These are phyloP conservation scores for Amphipoea oculea DNA, from an alignment of 2,888 invertebrate species.

Conservation along the genomic window DNA sequence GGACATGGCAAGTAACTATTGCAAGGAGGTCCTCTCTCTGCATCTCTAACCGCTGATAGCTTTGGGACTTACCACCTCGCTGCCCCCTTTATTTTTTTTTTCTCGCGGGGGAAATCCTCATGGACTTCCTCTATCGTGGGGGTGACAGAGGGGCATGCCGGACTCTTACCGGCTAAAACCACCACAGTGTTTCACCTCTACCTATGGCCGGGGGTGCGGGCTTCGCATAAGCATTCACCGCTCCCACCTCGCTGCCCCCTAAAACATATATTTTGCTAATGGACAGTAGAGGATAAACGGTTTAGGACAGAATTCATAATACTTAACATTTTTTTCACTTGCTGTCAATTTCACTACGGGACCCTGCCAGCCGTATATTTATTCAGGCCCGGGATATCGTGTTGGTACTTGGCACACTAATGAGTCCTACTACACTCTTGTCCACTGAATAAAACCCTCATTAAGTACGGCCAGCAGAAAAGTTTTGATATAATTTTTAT, in stretches of 20 bases:
- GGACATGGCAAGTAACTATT: neutral
- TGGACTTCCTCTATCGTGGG: no score
- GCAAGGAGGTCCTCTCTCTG: neutral
- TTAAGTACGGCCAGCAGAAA: slow-evolving; percentile 46
- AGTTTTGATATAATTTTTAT: neutral
- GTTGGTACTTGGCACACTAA: slow-evolving; percentile 55
- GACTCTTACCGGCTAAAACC: no score
- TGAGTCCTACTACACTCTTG: slow-evolving; percentile 60
- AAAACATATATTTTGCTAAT: neutral
- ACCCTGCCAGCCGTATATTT: slow-evolving; percentile 30
- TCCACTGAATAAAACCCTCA: slow-evolving; percentile 57
- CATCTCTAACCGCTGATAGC: neutral
- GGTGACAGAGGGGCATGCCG: no score
- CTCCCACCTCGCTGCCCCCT: neutral
- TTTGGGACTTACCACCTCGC: neutral
- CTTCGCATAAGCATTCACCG: no score
- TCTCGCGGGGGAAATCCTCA: no score
- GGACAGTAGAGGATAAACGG: no score
- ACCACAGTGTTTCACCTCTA: no score
- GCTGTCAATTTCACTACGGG: slow-evolving; percentile 16
- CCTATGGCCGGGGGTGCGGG: no score
- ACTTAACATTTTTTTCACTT: neutral
- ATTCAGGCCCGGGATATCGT: slow-evolving; percentile 31
- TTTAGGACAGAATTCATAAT: slow-evolving; percentile 2
- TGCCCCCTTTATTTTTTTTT: no score